Conservation (phyloP, 2,113 vertebrate genomes). For the Ctenodactylus gundi region DNA sequence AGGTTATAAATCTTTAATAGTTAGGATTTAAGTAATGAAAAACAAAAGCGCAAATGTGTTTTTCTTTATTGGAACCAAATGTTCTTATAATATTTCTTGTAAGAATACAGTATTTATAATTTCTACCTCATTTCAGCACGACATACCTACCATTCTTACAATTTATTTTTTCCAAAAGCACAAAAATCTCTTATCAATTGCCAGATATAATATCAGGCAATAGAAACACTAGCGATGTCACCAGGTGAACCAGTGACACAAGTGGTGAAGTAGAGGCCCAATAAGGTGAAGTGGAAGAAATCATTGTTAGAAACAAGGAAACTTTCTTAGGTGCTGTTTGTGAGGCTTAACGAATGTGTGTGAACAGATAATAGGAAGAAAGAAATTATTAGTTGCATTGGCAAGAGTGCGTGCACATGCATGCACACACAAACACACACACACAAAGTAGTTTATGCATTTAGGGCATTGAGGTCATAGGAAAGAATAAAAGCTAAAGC, state of each 20-base stretch:
- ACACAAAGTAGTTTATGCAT: not conserved
- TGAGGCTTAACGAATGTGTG: not conserved
- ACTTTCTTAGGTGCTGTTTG: not conserved
- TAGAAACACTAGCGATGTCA: not conserved
- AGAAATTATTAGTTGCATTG: not conserved
- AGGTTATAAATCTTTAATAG: slow-evolving; percentile 44
- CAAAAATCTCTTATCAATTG: not conserved
- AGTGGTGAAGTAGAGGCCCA: not conserved
- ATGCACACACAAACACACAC: not conserved
- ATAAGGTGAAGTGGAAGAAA: not conserved
- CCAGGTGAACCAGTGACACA: not conserved
- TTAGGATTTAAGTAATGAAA: slow-evolving; percentile 37
- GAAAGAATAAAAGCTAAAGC: not conserved
- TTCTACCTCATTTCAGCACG: slow-evolving; percentile 21
- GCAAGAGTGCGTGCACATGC: not conserved
- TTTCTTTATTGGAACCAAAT: slow-evolving; percentile 32
- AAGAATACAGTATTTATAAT: not conserved
- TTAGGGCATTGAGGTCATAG: not conserved
- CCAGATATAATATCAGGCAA: not conserved
- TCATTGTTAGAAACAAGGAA: not conserved
- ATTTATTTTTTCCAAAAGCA: not conserved
- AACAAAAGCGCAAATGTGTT: slow-evolving; percentile 9
- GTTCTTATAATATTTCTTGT: slow-evolving; percentile 12
- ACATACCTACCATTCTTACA: not conserved
- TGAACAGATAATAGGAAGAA: not conserved